These are phyloP conservation scores for Eptatretus burgeri DNA, from an alignment of 2,113 vertebrate species.

Conservation along the genomic window DNA sequence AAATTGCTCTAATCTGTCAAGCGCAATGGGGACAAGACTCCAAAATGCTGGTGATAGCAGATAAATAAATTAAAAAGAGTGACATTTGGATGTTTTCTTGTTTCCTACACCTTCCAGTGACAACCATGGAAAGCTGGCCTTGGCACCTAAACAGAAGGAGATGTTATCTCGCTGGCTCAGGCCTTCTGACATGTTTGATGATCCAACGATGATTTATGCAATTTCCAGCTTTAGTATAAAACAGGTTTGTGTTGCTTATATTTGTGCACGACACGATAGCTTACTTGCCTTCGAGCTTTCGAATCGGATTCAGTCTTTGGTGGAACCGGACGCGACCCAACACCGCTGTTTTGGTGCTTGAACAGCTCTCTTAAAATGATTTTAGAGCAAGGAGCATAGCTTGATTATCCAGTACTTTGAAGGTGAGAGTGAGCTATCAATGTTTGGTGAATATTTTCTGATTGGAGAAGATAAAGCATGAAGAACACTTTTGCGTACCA, in stretches of 20 bases:
- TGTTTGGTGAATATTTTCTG: not conserved
- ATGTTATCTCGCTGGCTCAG: constrained; percentile 77
- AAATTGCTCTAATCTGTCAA: not conserved
- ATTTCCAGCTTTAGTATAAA: constrained; percentile 98
- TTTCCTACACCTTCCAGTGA: constrained; percentile 24
- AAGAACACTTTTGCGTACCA: too few species aligned
- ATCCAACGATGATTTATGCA: constrained; percentile 90
- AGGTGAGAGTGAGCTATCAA: too few species aligned
- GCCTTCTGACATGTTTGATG: constrained; percentile 67
- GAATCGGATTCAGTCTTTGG: not conserved
- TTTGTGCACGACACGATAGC: too few species aligned
- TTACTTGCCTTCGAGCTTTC: constrained; percentile 7
- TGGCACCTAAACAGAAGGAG: constrained; percentile 76
- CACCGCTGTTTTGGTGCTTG: too few species aligned
- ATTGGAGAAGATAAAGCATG: too few species aligned
- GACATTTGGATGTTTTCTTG: not conserved
- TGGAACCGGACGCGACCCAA: not conserved
- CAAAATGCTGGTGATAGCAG: not conserved
- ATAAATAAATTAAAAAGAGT: not conserved
- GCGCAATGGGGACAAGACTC: not conserved
- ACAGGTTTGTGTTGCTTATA: constrained; percentile 24
- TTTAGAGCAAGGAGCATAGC: not conserved
- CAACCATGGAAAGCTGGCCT: constrained; percentile 48
- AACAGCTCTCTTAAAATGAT: not conserved
- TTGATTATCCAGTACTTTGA: not conserved